These are phyloP conservation scores for Volucella bombylans DNA, from an alignment of 2,888 invertebrate species.

Conservation along the genomic window DNA sequence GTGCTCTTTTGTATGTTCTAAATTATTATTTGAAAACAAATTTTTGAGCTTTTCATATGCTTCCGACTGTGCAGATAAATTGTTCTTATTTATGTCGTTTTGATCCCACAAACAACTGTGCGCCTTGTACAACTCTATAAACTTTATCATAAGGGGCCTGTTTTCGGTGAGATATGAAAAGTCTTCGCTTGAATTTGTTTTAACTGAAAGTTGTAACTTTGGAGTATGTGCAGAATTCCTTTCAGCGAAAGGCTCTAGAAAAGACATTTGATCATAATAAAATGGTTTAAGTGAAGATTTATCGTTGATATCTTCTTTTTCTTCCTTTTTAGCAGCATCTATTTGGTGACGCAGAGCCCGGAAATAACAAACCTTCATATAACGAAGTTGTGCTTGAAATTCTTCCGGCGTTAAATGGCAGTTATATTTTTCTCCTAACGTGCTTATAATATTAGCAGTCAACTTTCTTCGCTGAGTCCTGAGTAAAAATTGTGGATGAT, in stretches of 20 bases:
- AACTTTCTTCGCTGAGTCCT: neutral
- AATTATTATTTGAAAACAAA: conserved; percentile 34
- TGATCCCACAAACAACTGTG: conserved; percentile 47
- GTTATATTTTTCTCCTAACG: conserved; percentile 15
- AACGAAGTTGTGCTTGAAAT: conserved; percentile 57
- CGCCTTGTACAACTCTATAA: conserved; percentile 43
- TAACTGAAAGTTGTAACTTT: neutral
- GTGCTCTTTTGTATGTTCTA: conserved; percentile 46
- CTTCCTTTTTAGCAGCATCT: too few relatives aligned
- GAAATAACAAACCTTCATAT: conserved; percentile 44
- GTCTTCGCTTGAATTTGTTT: neutral
- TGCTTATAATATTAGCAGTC: too few relatives aligned
- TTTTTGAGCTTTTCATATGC: conserved; percentile 44
- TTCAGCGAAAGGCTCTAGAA: conserved; percentile 20
- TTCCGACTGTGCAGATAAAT: neutral
- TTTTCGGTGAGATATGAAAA: conserved; percentile 9
- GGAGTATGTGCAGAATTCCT: neutral
- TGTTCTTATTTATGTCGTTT: conserved; percentile 16
- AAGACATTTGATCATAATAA: conserved; percentile 15
- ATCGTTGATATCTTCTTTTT: conserved; percentile 16
- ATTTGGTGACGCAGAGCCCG: conserved; percentile 46
- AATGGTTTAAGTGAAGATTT: neutral
- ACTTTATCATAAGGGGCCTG: neutral
- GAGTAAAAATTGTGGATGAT: neutral
- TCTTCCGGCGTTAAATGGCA: conserved; percentile 53